A percentile compares a stretch with the other conserved stretches of the same genome.
These are phyloP conservation scores for Sinosuthora webbiana DNA, from an alignment of 2,113 vertebrate genomes.

Conservation along the genomic window DNA sequence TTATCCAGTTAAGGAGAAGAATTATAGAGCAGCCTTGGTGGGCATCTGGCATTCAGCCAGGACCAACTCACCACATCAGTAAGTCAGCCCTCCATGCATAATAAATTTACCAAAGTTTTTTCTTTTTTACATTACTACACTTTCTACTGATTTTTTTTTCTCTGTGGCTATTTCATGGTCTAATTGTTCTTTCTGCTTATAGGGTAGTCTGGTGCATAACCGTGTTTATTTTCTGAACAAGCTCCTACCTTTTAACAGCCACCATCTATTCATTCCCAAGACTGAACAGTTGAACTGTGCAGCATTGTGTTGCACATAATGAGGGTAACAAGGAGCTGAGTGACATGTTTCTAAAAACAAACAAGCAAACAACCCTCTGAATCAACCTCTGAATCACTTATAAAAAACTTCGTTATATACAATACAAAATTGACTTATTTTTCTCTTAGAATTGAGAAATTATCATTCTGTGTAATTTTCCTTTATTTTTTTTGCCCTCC, in stretches of 20 bases:
- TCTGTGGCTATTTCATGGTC: not conserved
- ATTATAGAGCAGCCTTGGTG: not conserved
- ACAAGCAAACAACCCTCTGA: not conserved
- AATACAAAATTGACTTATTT: not conserved
- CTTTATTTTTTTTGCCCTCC: not conserved
- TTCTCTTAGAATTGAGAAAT: not conserved
- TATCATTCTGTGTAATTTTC: not conserved
- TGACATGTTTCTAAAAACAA: not conserved
- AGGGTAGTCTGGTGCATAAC: not conserved
- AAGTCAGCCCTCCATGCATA: not conserved
- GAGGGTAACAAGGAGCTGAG: not conserved
- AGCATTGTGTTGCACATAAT: not conserved
- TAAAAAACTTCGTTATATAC: not conserved
- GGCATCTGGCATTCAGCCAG: not conserved
- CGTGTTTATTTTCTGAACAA: not conserved
- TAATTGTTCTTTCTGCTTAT: not conserved
- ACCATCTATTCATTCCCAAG: not conserved
- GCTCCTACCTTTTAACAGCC: not conserved
- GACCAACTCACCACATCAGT: not conserved
- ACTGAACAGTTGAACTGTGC: not conserved
- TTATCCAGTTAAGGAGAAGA: not conserved
- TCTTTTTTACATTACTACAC: not conserved
- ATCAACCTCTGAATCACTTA: not conserved
- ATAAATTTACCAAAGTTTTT: not conserved
- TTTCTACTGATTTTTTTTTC: not conserved